phyloP scores from a whole-genome alignment of 2,888 invertebrate species.

The Ceramica pisi region DNA sequence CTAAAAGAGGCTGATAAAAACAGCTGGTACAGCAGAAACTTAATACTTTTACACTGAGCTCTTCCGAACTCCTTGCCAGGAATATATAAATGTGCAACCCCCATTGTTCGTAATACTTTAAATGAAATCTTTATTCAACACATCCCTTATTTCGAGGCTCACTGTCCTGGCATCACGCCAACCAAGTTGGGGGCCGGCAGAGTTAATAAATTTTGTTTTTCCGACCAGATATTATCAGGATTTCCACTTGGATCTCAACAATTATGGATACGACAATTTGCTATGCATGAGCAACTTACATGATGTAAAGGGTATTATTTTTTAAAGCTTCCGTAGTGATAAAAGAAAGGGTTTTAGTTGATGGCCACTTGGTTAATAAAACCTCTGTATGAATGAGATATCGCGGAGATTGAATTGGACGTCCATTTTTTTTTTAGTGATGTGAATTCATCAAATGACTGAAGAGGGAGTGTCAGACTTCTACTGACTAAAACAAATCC shows the following conservation, averaged over 20 bases:
- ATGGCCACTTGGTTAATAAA: not conserved
- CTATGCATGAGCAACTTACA: conserved; percentile 32
- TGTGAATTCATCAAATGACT: too few species aligned
- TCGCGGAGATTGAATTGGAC: not conserved
- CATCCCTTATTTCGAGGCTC: conserved; percentile 44
- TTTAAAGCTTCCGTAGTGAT: conserved; percentile 16
- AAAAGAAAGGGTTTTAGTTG: conserved; percentile 9
- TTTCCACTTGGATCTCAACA: conserved; percentile 57
- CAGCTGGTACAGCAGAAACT: not conserved
- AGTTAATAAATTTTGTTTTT: conserved; percentile 63
- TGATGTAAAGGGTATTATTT: conserved; percentile 32
- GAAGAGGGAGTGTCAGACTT: too few species aligned
- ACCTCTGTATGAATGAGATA: not conserved
- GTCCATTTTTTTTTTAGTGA: not conserved
- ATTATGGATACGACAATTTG: conserved; percentile 56
- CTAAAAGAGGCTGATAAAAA: not conserved
- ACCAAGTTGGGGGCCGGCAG: conserved; percentile 44
- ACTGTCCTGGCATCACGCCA: conserved; percentile 62
- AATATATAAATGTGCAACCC: not conserved
- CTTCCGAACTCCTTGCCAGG: not conserved
- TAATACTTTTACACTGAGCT: not conserved
- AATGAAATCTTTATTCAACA: conserved; percentile 29
- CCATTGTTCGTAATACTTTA: conserved; percentile 5
- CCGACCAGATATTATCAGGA: conserved; percentile 57
- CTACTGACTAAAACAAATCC: too few species aligned